These are phyloP conservation scores for Callyntrura sp. DNA, from an alignment of 2,888 invertebrate species.

Conservation along the genomic window DNA sequence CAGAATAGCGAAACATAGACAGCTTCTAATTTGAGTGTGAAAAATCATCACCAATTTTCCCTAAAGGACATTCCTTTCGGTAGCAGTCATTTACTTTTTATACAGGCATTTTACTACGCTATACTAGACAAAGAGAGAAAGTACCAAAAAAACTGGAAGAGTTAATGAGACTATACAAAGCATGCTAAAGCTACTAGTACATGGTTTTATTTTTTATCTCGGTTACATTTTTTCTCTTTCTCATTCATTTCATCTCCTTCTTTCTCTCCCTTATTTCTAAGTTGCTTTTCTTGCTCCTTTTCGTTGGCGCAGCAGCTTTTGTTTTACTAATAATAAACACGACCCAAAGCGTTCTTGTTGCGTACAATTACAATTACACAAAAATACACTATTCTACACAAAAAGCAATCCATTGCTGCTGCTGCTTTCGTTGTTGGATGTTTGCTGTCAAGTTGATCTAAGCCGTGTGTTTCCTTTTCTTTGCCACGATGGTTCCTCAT, in stretches of 20 bases:
- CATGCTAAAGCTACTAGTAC: background rate
- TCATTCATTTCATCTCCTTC: constrained; percentile 46
- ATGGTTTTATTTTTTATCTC: constrained; percentile 15
- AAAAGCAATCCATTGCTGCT: constrained; percentile 25
- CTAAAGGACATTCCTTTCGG: constrained; percentile 42
- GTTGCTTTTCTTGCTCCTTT: background rate
- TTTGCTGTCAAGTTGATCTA: background rate
- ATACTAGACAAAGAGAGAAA: background rate
- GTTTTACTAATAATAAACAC: constrained; percentile 64
- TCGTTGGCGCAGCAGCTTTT: constrained; percentile 11
- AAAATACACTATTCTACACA: constrained; percentile 29
- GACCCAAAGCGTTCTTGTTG: constrained; percentile 50
- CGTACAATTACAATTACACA: constrained; percentile 59
- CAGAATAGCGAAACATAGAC: constrained; percentile 55
- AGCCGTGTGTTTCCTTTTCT: too few relatives aligned
- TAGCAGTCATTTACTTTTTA: constrained; percentile 20
- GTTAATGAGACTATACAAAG: background rate
- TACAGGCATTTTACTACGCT: too few relatives aligned
- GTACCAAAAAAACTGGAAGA: background rate
- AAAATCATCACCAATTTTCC: constrained; percentile 71
- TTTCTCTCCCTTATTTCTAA: constrained; percentile 17
- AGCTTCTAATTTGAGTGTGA: constrained; percentile 67
- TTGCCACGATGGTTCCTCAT: constrained; percentile 32
- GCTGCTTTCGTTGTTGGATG: background rate
- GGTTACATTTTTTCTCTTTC: constrained; percentile 30